phyloP scores from a whole-genome alignment of 2,113 vertebrate species.

The Passer montanus region DNA sequence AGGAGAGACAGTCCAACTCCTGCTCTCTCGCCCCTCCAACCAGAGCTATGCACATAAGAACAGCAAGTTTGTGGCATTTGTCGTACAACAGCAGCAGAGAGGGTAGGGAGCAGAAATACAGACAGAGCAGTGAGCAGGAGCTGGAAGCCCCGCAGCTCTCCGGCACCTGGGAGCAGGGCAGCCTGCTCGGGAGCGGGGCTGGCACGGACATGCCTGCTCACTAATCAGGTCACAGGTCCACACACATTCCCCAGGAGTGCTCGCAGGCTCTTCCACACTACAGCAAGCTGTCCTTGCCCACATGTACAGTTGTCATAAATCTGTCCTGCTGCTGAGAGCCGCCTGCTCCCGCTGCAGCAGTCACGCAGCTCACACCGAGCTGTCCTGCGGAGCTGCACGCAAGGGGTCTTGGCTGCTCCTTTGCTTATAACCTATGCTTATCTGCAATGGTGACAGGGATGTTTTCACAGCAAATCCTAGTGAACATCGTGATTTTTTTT shows the following conservation, averaged over 20 bases:
- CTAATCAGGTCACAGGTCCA: slow-evolving; percentile 25
- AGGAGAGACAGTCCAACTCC: not conserved
- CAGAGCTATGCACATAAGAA: fast-evolving
- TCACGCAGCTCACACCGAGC: not conserved
- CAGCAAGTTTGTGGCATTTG: not conserved
- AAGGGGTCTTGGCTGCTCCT: not conserved
- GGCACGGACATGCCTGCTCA: not conserved
- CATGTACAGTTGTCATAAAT: not conserved
- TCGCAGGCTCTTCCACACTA: not conserved
- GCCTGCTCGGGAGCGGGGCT: not conserved
- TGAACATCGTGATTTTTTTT: not conserved
- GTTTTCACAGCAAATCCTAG: not conserved
- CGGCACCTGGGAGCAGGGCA: not conserved
- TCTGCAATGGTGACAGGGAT: not conserved
- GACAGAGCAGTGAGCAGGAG: fast-evolving
- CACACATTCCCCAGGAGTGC: not conserved
- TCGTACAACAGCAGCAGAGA: not conserved
- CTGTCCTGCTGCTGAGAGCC: not conserved
- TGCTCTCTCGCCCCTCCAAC: not conserved
- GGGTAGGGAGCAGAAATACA: not conserved
- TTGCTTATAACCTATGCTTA: not conserved
- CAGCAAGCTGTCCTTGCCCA: slow-evolving; percentile 7
- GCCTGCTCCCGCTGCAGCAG: not conserved
- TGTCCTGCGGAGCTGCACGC: not conserved
- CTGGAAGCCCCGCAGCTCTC: not conserved